These are phyloP conservation scores for Macrostomum lignano DNA, from an alignment of 1,140 invertebrate species.

Conservation along the genomic window DNA sequence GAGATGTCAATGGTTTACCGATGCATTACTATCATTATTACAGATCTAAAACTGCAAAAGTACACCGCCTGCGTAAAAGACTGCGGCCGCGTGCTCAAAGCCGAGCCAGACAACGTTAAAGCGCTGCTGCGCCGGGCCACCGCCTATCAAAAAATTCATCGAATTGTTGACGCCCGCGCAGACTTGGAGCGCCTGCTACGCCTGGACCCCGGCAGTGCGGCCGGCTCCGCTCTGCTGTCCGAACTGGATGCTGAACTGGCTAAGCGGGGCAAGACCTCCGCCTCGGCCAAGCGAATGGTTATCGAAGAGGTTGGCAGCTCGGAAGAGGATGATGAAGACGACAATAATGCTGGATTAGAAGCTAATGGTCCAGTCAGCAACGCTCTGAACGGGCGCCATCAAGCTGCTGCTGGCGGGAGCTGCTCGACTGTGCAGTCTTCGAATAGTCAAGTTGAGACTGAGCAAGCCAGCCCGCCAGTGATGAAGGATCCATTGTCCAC, in stretches of 20 bases:
- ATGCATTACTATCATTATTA: too few species aligned
- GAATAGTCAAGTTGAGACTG: too few species aligned
- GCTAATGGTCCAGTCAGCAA: too few species aligned
- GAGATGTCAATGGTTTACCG: too few species aligned
- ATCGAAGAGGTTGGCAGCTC: slow-evolving; percentile 15
- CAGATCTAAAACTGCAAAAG: slow-evolving; percentile 35
- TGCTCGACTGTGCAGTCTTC: too few species aligned
- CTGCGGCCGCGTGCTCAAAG: slow-evolving; percentile 33
- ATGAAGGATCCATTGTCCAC: too few species aligned
- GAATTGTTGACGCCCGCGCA: slow-evolving; percentile 10
- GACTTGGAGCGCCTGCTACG: slow-evolving; percentile 13
- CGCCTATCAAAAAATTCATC: slow-evolving; percentile 14
- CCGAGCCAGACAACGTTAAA: slow-evolving; percentile 38
- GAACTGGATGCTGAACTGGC: too few species aligned
- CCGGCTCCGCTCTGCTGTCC: too few species aligned
- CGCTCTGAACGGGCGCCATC: too few species aligned
- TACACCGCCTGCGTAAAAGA: slow-evolving; percentile 35
- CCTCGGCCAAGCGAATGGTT: slow-evolving; percentile 13
- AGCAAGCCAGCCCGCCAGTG: too few species aligned
- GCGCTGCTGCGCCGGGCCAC: slow-evolving; percentile 15
- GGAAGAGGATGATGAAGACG: slow-evolving; percentile 4
- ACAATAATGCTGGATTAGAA: neutral
- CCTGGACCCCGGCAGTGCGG: slow-evolving; percentile 16
- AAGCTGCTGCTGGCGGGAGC: too few species aligned
- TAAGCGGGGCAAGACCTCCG: too few species aligned